Conservation (phyloP, 2,888 invertebrate species). For the Yponomeuta malinellus region DNA sequence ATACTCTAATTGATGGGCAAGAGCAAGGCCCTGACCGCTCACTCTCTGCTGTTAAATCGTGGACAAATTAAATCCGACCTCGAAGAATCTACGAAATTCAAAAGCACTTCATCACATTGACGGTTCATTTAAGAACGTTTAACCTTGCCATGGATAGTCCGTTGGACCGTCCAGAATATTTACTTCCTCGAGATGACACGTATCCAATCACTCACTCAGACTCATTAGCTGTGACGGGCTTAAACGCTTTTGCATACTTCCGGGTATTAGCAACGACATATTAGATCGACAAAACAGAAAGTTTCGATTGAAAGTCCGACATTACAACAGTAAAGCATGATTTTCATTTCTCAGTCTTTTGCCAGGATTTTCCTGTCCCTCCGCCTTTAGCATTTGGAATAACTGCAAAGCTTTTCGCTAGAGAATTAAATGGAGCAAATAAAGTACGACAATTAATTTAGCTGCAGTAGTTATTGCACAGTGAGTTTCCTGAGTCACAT, state of each 20-base stretch:
- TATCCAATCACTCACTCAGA: constrained; percentile 36
- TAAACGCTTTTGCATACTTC: constrained; percentile 49
- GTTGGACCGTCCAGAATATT: constrained; percentile 17
- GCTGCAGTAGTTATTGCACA: constrained; percentile 24
- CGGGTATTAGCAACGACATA: constrained; percentile 28
- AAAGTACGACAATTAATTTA: constrained; percentile 16
- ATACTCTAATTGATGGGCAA: constrained; percentile 66
- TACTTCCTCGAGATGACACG: constrained; percentile 36
- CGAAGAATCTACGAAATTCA: constrained; percentile 29
- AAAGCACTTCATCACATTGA: constrained; percentile 21
- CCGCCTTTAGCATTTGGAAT: background rate
- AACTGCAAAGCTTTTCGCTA: background rate
- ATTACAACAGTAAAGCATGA: background rate
- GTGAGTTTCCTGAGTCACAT: constrained; percentile 44
- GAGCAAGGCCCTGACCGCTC: constrained; percentile 58
- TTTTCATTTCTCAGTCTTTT: background rate
- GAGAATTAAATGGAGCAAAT: background rate
- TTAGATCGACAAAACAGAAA: no score
- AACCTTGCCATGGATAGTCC: constrained; percentile 4
- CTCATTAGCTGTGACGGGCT: constrained; percentile 37
- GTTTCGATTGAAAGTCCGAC: no score
- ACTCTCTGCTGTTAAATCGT: constrained; percentile 29
- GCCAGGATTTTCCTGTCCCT: background rate
- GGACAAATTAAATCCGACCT: constrained; percentile 39
- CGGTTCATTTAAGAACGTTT: constrained; percentile 15